phyloP scores from a whole-genome alignment of 2,113 vertebrate species.

The Oncorhynchus masou region DNA sequence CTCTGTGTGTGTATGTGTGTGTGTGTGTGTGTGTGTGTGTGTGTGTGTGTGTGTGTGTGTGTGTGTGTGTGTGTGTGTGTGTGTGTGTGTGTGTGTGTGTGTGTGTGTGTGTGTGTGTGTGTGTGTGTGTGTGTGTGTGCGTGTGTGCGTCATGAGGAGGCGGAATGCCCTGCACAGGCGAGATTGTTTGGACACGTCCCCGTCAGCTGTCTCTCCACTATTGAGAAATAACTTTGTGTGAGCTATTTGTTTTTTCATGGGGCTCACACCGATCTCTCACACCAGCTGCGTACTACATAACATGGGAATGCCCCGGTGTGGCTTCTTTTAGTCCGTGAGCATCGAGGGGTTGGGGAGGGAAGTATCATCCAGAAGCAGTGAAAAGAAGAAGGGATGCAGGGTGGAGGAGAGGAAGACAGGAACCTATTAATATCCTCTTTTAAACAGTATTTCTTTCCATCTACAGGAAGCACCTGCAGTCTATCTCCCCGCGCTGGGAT shows the following conservation, averaged over 20 bases:
- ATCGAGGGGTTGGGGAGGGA: conserved; percentile 7
- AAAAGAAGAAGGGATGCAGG: conserved; percentile 7
- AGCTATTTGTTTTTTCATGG: conserved; percentile 57
- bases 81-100: conserved; percentile 39
- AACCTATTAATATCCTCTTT: conserved; percentile 46
- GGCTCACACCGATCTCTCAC: conserved; percentile 47
- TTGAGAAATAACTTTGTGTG: conserved; percentile 56
- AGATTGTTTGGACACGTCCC: conserved; percentile 70
- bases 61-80: conserved; percentile 42
- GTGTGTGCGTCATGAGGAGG: conserved; percentile 24
- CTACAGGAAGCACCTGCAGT: conserved; percentile 69
- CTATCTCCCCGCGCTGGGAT: conserved; percentile 59
- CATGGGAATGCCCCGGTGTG: conserved; percentile 50
- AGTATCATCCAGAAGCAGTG: background rate
- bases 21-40: conserved; percentile 32
- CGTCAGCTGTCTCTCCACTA: conserved; percentile 76
- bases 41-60: conserved; percentile 36
- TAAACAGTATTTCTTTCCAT: conserved; percentile 49
- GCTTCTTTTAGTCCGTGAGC: conserved; percentile 37
- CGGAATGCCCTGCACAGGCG: conserved; percentile 72
- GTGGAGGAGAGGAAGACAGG: conserved; percentile 11
- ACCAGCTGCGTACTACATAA: conserved; percentile 31
- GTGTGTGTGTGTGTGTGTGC: conserved; percentile 40
- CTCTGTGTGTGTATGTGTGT: background rate
- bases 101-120: conserved; percentile 27